These are phyloP conservation scores for Uromys caudimaculatus DNA, from an alignment of 2,797 vertebrate species.

Conservation along the genomic window DNA sequence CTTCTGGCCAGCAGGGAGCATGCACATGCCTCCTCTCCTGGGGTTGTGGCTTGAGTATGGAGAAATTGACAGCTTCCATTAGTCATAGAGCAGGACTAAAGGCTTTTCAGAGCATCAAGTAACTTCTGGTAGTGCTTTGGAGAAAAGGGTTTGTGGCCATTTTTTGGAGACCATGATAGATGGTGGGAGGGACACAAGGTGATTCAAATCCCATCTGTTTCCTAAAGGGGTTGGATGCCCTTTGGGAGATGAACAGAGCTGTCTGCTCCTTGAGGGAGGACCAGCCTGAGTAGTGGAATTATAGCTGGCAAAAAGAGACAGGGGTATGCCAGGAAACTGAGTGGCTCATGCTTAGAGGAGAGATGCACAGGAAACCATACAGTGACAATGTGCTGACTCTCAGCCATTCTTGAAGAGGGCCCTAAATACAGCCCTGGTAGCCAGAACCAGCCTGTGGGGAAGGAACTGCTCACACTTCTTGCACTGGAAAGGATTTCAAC, in stretches of 20 bases:
- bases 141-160: not conserved
- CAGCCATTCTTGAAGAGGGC: fast-evolving
- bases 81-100: too few species aligned
- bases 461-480: too few species aligned
- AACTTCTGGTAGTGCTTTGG: not conserved
- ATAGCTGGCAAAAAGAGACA: not conserved
- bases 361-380: not conserved
- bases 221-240: not conserved
- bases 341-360: not conserved
- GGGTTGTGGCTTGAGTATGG: too few species aligned
- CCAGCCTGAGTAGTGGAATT: not conserved
- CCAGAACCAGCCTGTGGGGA: not conserved
- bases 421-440: fast-evolving
- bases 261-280: not conserved
- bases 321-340: not conserved
- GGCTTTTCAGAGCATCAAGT: fast-evolving
- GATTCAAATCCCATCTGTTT: not conserved
- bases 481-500: not conserved
- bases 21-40: fast-evolving
- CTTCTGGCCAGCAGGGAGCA: constrained; percentile 48
- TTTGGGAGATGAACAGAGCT: not conserved
- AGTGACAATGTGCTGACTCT: not conserved
- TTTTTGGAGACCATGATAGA: not conserved
- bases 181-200: not conserved
- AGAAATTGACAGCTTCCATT: fast-evolving